phyloP scores from a whole-genome alignment of 2,888 invertebrate species.

The Diogma glabrata region DNA sequence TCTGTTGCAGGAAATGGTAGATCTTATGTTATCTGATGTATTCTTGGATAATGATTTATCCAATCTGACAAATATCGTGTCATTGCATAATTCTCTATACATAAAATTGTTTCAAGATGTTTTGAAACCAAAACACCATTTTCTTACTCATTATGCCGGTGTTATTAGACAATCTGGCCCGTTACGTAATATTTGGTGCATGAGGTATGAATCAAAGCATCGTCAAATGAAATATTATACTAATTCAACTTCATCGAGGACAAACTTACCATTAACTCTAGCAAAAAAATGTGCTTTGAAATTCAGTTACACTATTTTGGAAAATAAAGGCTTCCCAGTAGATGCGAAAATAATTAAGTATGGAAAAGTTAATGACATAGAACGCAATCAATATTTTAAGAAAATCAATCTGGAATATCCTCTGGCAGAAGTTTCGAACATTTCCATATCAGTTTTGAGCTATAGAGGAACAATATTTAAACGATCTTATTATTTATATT shows the following conservation, averaged over 20 bases:
- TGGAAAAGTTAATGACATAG: neutral
- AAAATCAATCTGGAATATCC: neutral
- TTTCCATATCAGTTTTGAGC: neutral
- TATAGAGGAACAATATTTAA: too few relatives aligned
- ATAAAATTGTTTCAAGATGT: too few relatives aligned
- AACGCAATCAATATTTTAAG: neutral
- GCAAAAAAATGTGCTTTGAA: conserved; percentile 13
- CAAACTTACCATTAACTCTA: conserved; percentile 6
- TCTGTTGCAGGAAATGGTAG: too few relatives aligned
- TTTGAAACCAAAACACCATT: conserved; percentile 13
- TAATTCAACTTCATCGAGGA: conserved; percentile 6
- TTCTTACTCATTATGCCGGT: too few relatives aligned
- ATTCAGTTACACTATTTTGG: conserved; percentile 1
- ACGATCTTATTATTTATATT: neutral
- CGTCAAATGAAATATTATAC: conserved; percentile 9
- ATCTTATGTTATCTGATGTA: too few relatives aligned
- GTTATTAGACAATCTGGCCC: neutral
- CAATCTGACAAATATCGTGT: too few relatives aligned
- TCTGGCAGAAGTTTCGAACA: neutral
- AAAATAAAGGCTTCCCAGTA: neutral
- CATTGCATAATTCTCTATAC: too few relatives aligned
- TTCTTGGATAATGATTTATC: too few relatives aligned
- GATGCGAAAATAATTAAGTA: neutral
- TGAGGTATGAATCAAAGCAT: conserved; percentile 12
- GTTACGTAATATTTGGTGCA: conserved; percentile 7